Conservation (phyloP, 2,888 invertebrate species). For the Lasioglossum oenotherae region DNA sequence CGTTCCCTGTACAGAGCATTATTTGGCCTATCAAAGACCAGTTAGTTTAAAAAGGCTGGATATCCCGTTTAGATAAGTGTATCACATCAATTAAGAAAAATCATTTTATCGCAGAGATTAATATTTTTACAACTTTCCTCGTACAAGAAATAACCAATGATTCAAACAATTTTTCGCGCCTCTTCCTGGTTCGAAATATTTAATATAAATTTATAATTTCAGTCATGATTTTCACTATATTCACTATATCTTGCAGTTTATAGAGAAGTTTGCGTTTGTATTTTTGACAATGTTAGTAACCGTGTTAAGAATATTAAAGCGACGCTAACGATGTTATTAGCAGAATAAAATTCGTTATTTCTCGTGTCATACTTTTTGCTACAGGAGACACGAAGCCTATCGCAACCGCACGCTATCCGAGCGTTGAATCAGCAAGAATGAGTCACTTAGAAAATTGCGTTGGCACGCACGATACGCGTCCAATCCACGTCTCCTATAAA, state of each 20-base stretch:
- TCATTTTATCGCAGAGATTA: background rate
- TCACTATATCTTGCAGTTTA: background rate
- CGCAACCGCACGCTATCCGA: background rate
- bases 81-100: conserved; percentile 10
- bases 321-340: background rate
- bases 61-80: background rate
- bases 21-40: background rate
- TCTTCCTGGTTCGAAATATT: background rate
- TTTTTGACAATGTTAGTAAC: background rate
- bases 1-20: background rate
- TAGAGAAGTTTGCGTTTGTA: background rate
- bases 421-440: conserved; percentile 15
- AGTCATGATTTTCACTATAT: background rate
- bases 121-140: background rate
- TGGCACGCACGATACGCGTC: background rate
- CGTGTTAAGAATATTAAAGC: background rate
- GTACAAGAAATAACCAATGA: background rate
- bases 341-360: background rate
- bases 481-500: background rate
- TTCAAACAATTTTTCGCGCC: background rate
- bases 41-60: background rate
- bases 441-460: conserved; percentile 18
- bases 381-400: background rate
- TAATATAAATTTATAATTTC: background rate
- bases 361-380: background rate